These are phyloP conservation scores for Brachionus plicatilis DNA, from an alignment of 1,140 invertebrate species.

Conservation along the genomic window DNA sequence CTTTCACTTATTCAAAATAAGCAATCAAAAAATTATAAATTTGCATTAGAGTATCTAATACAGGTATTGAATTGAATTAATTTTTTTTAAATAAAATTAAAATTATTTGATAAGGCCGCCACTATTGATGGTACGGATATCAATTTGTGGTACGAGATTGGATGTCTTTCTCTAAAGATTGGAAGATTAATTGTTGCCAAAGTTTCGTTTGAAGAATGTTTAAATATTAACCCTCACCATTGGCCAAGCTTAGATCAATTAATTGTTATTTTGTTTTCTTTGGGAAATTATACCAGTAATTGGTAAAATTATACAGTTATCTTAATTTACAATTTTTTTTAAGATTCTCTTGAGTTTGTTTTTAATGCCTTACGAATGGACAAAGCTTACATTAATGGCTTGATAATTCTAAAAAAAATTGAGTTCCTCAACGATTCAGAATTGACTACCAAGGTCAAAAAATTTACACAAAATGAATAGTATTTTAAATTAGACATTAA, in stretches of 20 bases:
- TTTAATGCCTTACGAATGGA: not conserved
- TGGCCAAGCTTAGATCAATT: constrained; percentile 33
- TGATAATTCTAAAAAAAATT: constrained; percentile 19
- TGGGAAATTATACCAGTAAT: not conserved
- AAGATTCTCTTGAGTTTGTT: not conserved
- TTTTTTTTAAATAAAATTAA: not conserved
- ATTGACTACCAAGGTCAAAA: not conserved
- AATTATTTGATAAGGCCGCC: not conserved
- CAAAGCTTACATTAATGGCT: constrained; percentile 24
- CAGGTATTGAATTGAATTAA: not conserved
- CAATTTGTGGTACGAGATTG: constrained; percentile 22
- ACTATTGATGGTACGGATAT: constrained; percentile 5
- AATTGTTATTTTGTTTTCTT: constrained; percentile 1
- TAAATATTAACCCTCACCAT: not conserved
- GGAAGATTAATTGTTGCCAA: not conserved
- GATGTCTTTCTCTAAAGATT: not conserved
- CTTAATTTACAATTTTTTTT: not conserved
- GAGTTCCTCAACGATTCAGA: not conserved
- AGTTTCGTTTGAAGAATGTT: not conserved
- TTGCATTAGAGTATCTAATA: not conserved
- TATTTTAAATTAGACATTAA: not conserved
- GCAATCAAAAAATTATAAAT: not conserved
- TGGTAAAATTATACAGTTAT: not conserved
- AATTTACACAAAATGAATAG: not conserved
- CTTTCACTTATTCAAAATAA: constrained; percentile 4